These are phyloP conservation scores for Ethmia dodecea DNA, from an alignment of 2,888 invertebrate genomes.

Conservation along the genomic window DNA sequence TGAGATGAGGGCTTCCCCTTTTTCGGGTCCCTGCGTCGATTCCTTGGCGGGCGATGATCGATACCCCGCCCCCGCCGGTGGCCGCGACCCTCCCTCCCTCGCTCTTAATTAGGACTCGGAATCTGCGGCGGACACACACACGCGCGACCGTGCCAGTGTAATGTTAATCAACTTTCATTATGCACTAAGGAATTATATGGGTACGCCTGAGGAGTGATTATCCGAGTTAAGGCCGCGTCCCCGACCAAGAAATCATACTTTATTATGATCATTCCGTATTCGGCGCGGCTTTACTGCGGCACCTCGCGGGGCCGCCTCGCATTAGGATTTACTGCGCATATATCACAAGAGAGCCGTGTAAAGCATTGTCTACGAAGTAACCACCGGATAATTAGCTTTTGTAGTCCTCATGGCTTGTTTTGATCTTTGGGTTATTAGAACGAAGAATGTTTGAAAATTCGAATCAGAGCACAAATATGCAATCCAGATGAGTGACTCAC, in stretches of 20 bases:
- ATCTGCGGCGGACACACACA: constrained; percentile 88
- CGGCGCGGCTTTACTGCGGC: constrained; percentile 49
- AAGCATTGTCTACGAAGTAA: constrained; percentile 54
- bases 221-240: constrained; percentile 67
- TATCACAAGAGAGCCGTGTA: constrained; percentile 47
- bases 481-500: no score
- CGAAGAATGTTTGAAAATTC: no score
- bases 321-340: constrained; percentile 69
- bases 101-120: constrained; percentile 91
- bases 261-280: constrained; percentile 68
- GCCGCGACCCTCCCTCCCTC: constrained; percentile 69
- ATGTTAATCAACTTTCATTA: constrained; percentile 79
- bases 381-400: constrained; percentile 53
- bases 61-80: constrained; percentile 54
- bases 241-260: constrained; percentile 75
- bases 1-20: constrained; percentile 73
- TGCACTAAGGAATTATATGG: constrained; percentile 78
- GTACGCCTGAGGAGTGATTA: constrained; percentile 76
- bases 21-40: constrained; percentile 75
- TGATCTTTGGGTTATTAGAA: no score
- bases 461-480: no score
- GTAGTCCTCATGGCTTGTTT: constrained; percentile 28
- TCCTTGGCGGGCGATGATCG: constrained; percentile 75
- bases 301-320: constrained; percentile 55
- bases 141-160: constrained; percentile 56